Evolutionary conservation across 2,113 vertebrate species (phyloP).

Genomic region (Himantopus leucocephalus): DNA sequence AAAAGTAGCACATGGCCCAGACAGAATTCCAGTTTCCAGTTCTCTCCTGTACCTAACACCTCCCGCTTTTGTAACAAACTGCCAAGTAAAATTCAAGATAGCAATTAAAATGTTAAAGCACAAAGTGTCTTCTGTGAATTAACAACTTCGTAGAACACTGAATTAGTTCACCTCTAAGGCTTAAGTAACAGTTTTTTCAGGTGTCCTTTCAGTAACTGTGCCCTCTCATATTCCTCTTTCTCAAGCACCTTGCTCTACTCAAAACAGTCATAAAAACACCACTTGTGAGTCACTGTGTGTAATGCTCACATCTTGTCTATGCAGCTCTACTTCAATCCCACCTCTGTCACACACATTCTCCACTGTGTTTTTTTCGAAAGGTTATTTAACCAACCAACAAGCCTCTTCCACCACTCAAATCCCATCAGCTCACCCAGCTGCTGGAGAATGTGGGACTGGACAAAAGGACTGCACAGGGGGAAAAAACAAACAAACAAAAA

Average conservation of each 20-base stretch:
- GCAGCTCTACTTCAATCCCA: not conserved
- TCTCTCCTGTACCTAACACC: not conserved
- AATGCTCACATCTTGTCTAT: not conserved
- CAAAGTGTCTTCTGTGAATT: not conserved
- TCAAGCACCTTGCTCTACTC: not conserved
- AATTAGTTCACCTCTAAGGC: not conserved
- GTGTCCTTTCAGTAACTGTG: not conserved
- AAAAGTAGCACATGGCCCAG: not conserved
- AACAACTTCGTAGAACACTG: not conserved
- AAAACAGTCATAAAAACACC: not conserved
- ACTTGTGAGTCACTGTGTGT: accelerated
- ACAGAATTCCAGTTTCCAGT: not conserved
- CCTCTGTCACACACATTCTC: not conserved
- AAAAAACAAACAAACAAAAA: not conserved
- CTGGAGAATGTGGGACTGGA: not conserved
- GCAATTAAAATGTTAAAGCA: not conserved
- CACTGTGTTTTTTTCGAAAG: not conserved
- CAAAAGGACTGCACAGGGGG: not conserved
- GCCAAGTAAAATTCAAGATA: not conserved
- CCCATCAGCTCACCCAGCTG: not conserved
- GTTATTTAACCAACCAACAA: too few species aligned
- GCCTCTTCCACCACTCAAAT: not conserved
- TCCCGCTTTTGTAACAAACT: not conserved
- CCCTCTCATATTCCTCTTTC: not conserved
- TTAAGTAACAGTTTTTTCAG: not conserved